Percentiles rank a stretch among this genome's conserved stretches.
These are phyloP conservation scores for Ceratoteleas bidentatus DNA, from an alignment of 1,140 invertebrate genomes.

Conservation along the genomic window DNA sequence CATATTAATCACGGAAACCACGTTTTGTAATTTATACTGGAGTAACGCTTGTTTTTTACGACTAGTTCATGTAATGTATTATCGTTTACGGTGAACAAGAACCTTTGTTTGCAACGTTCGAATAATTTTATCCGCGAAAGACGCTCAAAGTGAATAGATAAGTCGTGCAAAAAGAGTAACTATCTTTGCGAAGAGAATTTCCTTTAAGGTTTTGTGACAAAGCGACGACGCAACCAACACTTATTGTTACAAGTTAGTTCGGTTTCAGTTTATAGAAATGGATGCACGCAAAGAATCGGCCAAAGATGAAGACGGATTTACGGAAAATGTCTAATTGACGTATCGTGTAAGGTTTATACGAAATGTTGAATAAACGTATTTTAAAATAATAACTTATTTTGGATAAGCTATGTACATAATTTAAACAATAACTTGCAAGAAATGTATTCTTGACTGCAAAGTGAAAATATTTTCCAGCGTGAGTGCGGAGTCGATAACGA, in stretches of 20 bases:
- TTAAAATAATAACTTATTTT: constrained; percentile 18
- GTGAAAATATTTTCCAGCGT: constrained; percentile 25
- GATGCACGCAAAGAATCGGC: constrained; percentile 15
- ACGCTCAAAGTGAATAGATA: constrained; percentile 31
- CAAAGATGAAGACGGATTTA: constrained; percentile 21
- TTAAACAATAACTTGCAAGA: constrained; percentile 32
- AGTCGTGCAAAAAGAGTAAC: constrained; percentile 55
- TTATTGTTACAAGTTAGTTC: constrained; percentile 19
- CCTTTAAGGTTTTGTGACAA: constrained; percentile 55
- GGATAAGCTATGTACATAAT: constrained; percentile 36
- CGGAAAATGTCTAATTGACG: constrained; percentile 3
- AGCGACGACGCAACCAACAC: constrained; percentile 36
- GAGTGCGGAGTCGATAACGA: constrained; percentile 7
- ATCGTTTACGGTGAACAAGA: constrained; percentile 42
- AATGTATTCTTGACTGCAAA: constrained; percentile 30
- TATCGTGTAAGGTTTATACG: constrained; percentile 15
- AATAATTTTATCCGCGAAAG: constrained; percentile 48
- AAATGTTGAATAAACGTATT: constrained; percentile 23
- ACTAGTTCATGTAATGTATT: constrained; percentile 41
- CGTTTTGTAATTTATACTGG: constrained; percentile 57
- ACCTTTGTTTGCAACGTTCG: constrained; percentile 37
- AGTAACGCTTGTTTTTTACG: constrained; percentile 27
- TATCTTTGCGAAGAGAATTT: constrained; percentile 52
- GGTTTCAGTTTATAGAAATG: constrained; percentile 13
- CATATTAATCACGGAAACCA: constrained; percentile 49